Percentiles rank a stretch among this genome's conserved stretches.
These are phyloP conservation scores for Tetragonisca angustula DNA, from an alignment of 2,888 invertebrate species.

Conservation along the genomic window DNA sequence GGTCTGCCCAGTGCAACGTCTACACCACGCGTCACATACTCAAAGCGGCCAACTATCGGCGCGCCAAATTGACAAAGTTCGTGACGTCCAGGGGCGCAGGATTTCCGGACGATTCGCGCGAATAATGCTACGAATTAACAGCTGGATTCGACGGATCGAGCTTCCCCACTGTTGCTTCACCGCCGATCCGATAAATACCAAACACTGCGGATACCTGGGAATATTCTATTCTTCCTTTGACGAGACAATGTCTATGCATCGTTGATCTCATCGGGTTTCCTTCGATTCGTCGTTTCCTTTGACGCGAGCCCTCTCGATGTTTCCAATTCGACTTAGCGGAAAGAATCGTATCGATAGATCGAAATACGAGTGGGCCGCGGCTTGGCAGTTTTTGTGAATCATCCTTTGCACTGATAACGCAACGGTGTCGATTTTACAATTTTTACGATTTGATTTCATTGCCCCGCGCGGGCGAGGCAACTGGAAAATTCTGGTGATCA, in stretches of 20 bases:
- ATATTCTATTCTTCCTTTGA: background rate
- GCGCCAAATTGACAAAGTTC: constrained; percentile 72
- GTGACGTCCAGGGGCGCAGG: constrained; percentile 47
- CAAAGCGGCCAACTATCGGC: constrained; percentile 62
- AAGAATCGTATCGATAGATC: constrained; percentile 47
- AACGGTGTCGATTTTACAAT: constrained; percentile 67
- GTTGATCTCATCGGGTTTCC: background rate
- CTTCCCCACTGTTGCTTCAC: background rate
- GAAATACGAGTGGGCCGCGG: constrained; percentile 29
- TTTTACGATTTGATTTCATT: constrained; percentile 75
- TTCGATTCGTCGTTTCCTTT: constrained; percentile 14
- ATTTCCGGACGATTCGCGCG: constrained; percentile 50
- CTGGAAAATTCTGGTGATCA: constrained; percentile 43
- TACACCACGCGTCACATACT: constrained; percentile 59
- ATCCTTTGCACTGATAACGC: constrained; percentile 33
- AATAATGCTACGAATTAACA: constrained; percentile 59
- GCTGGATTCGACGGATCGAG: constrained; percentile 7
- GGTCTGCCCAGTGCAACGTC: constrained; percentile 40
- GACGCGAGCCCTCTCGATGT: background rate
- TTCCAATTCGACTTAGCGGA: constrained; percentile 46
- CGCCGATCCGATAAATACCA: background rate
- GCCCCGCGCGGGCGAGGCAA: constrained; percentile 62
- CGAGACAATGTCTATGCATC: background rate
- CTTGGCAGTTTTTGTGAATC: constrained; percentile 20
- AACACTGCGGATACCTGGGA: background rate